Percentiles rank a stretch among this genome's conserved stretches.
Conservation (phyloP, 1,140 invertebrate species). For the Apis laboriosa region DNA sequence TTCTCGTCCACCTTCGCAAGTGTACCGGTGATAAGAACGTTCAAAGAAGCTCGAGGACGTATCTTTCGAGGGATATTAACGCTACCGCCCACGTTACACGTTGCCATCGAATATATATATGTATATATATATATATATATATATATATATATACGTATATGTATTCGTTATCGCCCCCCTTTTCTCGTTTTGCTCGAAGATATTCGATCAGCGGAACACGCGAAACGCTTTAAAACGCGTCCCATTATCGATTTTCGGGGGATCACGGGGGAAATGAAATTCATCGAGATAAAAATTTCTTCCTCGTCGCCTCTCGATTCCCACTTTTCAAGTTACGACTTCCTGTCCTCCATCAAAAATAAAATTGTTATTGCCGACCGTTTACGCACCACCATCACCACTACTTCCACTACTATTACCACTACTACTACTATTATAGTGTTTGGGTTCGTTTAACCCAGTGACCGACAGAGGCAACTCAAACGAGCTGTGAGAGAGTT, state of each 20-base stretch:
- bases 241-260: neutral
- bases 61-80: constrained; percentile 46
- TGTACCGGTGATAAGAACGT: constrained; percentile 44
- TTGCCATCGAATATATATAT: neutral
- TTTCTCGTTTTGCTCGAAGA: neutral
- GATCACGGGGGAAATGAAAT: too few relatives aligned
- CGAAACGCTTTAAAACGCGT: neutral
- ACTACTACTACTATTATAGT: too few relatives aligned
- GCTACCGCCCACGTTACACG: constrained; percentile 43
- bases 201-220: constrained; percentile 3
- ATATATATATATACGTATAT: too few relatives aligned
- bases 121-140: too few relatives aligned
- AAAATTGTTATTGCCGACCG: neutral
- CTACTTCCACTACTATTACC: too few relatives aligned
- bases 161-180: too few relatives aligned
- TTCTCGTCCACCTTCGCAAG: neutral
- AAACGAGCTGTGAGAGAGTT: too few relatives aligned
- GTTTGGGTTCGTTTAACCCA: too few relatives aligned
- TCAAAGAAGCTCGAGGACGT: constrained; percentile 29
- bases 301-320: neutral
- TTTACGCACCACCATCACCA: neutral
- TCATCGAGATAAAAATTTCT: neutral
- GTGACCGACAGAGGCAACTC: too few relatives aligned
- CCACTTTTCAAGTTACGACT: neutral
- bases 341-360: neutral